Evolutionary conservation across 1,140 invertebrate genomes (phyloP), one percentile per base, ranked within the genome.

Genomic region (Lepidurus packardi): DNA sequence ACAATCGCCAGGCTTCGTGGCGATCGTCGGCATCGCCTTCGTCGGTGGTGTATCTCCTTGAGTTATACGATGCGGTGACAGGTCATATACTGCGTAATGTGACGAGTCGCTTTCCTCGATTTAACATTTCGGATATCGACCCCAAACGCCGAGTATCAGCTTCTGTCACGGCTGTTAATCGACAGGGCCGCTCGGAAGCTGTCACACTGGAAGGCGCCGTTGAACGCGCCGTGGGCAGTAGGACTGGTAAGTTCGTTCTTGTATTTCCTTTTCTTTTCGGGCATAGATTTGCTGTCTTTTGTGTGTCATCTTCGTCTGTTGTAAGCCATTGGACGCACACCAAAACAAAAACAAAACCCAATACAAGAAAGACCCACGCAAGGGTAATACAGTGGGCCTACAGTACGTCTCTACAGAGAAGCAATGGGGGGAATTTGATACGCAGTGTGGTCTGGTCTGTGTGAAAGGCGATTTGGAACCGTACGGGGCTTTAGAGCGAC

Each of bases 141-240:
- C 78, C 78, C 9, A 74, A 43, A 34, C 74, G 73, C 6, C 78
- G 78, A 21, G 78, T 78, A 10, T 73, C 78, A 21, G 78, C 76
- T 42, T 42, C 74, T 25, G 44, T 80, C 74, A 73, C 45, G 24
- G 53, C 76, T n/a, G 44, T 34, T 53, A 80, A 80, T 74, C 34
- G 43, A 44, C 76, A 78, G 73, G 79, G 79, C n/a, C 75, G 76
- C 45, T 77, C 74, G 16, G 79, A 80, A 41, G 6, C 79, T 9
- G 75, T 80, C 13, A 80, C 79, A 8, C 76, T 80, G n/a, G 79
- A 80, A 78, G 76, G 79, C 34, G 76, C 76, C 13, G 76, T 80
- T 25, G 79, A 80, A 74, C 53, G 79, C 6, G 79, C 79, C 0
- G 79, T 80, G 41, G 79, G 79, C 73, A 77, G 74, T 9, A 53